phyloP scores from a whole-genome alignment of 2,797 vertebrate species.

The Darevskia nairensis region DNA sequence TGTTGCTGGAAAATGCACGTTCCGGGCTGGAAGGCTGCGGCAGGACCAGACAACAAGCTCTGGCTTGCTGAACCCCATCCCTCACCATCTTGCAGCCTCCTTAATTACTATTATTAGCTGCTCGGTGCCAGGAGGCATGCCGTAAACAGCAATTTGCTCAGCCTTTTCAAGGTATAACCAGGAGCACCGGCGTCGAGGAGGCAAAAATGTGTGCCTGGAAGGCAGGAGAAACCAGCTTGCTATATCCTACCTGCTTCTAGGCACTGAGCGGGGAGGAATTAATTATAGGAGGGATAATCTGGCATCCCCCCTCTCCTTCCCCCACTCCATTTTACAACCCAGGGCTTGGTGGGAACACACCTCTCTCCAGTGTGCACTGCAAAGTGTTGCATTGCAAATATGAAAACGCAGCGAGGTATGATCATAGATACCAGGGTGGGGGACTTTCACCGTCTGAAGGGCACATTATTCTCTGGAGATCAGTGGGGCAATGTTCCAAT shows the following conservation, averaged over 20 bases:
- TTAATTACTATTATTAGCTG: slow-evolving; percentile 21
- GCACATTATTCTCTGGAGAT: no score
- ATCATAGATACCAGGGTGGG: no score
- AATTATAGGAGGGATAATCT: background rate
- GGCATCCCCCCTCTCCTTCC: background rate
- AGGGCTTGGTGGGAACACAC: background rate
- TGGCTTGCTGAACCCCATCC: background rate
- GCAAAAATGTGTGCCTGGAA: background rate
- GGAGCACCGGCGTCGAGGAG: background rate
- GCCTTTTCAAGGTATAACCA: background rate
- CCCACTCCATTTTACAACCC: background rate
- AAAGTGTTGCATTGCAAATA: background rate
- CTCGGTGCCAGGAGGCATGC: background rate
- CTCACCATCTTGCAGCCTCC: background rate
- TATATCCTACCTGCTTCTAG: background rate
- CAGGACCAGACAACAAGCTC: background rate
- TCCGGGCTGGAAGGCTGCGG: background rate
- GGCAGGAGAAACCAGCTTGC: background rate
- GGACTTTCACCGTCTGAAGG: no score
- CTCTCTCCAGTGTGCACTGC: background rate
- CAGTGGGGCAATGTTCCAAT: no score
- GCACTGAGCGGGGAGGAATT: background rate
- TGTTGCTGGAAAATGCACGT: background rate
- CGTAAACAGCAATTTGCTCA: background rate
- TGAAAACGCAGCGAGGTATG: no score